Conservation (phyloP, 2,797 vertebrate genomes). For the Enteromius treurensis region DNA sequence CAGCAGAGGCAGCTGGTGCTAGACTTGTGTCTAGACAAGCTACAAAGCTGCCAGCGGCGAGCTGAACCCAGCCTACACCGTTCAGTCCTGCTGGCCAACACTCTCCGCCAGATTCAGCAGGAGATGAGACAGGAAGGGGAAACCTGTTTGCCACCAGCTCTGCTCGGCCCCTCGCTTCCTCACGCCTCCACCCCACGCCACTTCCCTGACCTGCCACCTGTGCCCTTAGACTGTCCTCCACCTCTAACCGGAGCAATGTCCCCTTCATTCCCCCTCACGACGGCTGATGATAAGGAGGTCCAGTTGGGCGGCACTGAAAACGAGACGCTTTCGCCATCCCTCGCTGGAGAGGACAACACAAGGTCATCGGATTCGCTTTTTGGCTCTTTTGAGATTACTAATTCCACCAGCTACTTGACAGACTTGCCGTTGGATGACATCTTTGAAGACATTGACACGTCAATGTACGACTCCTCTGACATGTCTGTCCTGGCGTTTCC, state of each 20-base stretch:
- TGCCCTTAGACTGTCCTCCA: conserved; percentile 66
- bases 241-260: conserved; percentile 6
- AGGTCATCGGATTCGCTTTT: conserved; percentile 76
- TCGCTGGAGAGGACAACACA: conserved; percentile 51
- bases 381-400: conserved; percentile 82
- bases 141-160: conserved; percentile 27
- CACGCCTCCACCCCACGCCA: conserved; percentile 54
- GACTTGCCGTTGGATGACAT: conserved; percentile 83
- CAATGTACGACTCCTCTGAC: conserved; percentile 82
- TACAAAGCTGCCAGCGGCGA: conserved; percentile 77
- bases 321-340: neutral
- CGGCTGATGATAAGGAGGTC: conserved; percentile 7
- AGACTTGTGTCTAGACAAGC: conserved; percentile 82
- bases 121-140: conserved; percentile 81
- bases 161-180: conserved; percentile 35
- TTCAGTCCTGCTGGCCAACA: conserved; percentile 84
- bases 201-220: conserved; percentile 51
- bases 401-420: conserved; percentile 83
- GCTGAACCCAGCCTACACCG: conserved; percentile 82
- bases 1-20: conserved; percentile 84
- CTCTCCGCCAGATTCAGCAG: conserved; percentile 81
- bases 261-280: conserved; percentile 8
- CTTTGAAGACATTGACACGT: conserved; percentile 85
- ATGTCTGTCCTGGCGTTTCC: conserved; percentile 72
- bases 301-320: conserved; percentile 12